These are phyloP conservation scores for Gouania willdenowi DNA, from an alignment of 2,797 vertebrate genomes.

Conservation along the genomic window DNA sequence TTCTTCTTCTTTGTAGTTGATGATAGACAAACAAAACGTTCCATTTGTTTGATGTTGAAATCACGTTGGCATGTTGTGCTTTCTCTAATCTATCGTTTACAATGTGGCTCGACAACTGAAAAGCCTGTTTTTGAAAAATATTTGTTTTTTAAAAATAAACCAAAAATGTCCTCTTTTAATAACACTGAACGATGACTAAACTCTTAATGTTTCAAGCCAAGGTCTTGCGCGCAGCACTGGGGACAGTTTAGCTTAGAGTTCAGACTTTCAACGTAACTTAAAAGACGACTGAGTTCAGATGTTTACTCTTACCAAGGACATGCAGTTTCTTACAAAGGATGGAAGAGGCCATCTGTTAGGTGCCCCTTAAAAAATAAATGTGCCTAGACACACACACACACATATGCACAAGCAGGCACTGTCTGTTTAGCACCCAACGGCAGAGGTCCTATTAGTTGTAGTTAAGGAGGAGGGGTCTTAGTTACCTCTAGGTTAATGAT, in stretches of 20 bases:
- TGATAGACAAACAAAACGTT: no score
- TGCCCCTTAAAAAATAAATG: neutral
- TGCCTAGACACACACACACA: neutral
- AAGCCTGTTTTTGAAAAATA: no score
- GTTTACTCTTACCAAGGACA: conserved; percentile 44
- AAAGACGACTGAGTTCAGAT: conserved; percentile 25
- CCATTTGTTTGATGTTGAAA: no score
- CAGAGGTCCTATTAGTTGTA: conserved; percentile 77
- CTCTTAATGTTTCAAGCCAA: conserved; percentile 20
- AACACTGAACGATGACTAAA: neutral
- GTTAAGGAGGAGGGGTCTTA: conserved; percentile 82
- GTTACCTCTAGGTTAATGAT: conserved; percentile 85
- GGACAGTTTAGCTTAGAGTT: conserved; percentile 4
- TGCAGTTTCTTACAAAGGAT: conserved; percentile 15
- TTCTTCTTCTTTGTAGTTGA: neutral
- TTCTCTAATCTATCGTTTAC: no score
- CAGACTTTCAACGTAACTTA: conserved; percentile 12
- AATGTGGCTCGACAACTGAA: no score
- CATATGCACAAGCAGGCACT: conserved; percentile 9
- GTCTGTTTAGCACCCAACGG: conserved; percentile 39
- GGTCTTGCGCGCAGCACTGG: conserved; percentile 17
- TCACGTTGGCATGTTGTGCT: conserved; percentile 30
- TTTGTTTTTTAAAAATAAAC: no score
- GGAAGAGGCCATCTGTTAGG: conserved; percentile 11
- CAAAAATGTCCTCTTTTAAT: no score